Base-by-base conservation (phyloP, 1,140 invertebrate genomes). In the Hylyphantes graminicola region DNA sequence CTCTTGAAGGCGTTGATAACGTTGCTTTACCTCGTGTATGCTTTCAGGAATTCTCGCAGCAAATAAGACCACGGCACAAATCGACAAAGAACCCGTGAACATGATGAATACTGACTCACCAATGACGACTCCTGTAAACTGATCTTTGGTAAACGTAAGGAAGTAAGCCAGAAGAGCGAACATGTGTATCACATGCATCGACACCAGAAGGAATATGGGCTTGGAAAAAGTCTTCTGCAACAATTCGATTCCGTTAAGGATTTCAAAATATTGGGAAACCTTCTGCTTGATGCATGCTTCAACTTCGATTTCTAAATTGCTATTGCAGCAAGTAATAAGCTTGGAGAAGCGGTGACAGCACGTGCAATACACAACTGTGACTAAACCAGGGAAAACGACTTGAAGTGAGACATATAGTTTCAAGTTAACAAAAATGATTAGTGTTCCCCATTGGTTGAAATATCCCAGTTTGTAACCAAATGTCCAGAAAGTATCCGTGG, bases 161-260 rank as follows among this genome's bases (percentile, higher is more conserved):
- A 80, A 80, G n/a, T 70, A 67, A 15, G 53, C 77, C 7, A 80
- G 8, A 19, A 80, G 51, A 12, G 65, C 17, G 15, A 80, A 80
- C 67, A 80, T 70, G 21, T 80, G 77, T 8, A 80, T 21, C 48
- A 70, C 68, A 51, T 61, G 19, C 77, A 70, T 80, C 10, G 70
- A 15, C 17, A 80, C 65, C 55, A 80, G 51, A 13, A 80, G 12
- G n/a, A 80, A 80, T 19, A 80, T 57, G 0, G 77, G 64, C 11
- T 54, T 53, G 0, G 77, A 70, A 59, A 80, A 80, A 0, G 55
- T 70, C 0, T 57, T 50, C 55, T 80, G 77, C 4, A 65, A n/a
- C 63, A 67, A 19, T 0, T 78, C 76, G 1, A 78, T 48, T 11
- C 11, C 17, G n/a, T 19, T 48, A 11, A 78, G 13, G 48, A 67